Evolutionary conservation across 2,113 vertebrate species (phyloP).

Genomic region (Saccopteryx leptura): DNA sequence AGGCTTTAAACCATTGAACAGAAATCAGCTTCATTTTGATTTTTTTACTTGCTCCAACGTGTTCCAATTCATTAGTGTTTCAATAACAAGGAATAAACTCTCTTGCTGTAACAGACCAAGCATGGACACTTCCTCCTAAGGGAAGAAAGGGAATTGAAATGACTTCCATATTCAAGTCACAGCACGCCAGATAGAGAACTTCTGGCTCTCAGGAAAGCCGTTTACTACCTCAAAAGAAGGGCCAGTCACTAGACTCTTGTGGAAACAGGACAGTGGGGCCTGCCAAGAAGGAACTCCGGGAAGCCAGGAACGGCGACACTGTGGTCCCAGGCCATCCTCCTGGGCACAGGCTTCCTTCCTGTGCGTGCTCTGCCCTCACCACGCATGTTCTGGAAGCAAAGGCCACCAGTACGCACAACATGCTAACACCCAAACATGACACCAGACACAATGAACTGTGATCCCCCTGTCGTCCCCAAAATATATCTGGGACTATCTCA

Average conservation of each 20-base stretch:
- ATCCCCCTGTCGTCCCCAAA: not conserved
- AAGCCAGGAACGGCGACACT: not conserved
- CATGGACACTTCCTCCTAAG: conserved; percentile 71
- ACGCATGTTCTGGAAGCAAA: conserved; percentile 61
- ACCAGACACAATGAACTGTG: conserved; percentile 37
- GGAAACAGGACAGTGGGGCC: not conserved
- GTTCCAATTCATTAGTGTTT: conserved; percentile 69
- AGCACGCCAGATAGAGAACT: not conserved
- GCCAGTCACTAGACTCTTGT: not conserved
- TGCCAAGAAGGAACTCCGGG: conserved; percentile 46
- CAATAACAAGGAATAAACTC: conserved; percentile 48
- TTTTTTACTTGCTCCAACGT: conserved; percentile 68
- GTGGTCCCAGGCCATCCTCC: conserved; percentile 37
- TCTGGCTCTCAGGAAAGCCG: conserved; percentile 1
- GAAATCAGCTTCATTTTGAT: conserved; percentile 66
- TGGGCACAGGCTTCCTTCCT: conserved; percentile 39
- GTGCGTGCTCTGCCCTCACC: not conserved
- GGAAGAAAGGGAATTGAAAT: conserved; percentile 64
- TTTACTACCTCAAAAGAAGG: conserved; percentile 39
- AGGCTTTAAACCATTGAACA: conserved; percentile 72
- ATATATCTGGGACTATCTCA: not conserved
- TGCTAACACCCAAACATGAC: conserved; percentile 23
- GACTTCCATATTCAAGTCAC: conserved; percentile 74
- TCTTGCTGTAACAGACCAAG: conserved; percentile 71
- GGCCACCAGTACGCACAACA: not conserved